Base-by-base conservation (phyloP, 1,140 invertebrate genomes). In the Tetramorium alpestre region DNA sequence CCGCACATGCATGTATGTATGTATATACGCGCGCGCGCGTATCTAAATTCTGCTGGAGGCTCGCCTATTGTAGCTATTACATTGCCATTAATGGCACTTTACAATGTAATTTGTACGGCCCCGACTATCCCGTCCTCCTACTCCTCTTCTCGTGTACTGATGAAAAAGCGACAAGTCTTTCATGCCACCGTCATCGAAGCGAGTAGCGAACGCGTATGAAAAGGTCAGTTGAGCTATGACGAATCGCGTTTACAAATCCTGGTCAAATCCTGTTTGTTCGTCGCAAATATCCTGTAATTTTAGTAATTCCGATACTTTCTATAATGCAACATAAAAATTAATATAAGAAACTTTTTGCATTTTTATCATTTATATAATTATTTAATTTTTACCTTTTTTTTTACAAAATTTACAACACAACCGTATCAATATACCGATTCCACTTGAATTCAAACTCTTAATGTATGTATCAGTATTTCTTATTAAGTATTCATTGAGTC, bases 71-170 rank as follows among this genome's bases (percentile, higher is more conserved):
- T 89, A 82, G 89, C 88, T 86, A 92, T 93, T 92, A 91, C 88
- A 77, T 91, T 78, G 89, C 92, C 92, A 89, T 93, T 93, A 93
- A 93, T 93, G 92, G 90, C 88, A 92, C 93, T 93, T 92, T 84
- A 89, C 91, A 82, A 87, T 89, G 87, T 92, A 92, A 92, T 93
- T 92, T 91, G 87, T 86, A 33, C 33, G 78, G 81, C 28, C 73
- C 88, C 78, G 85, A 72, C 22, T 22, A 22, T 75, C 82, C 65
- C 62, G 54, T 73, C 76, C 65, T 51, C 85, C 38, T 65, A 28
- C 75, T 80, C 38, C 76, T 49, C 33, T 18, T 41, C 10, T 25
- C 18, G 41, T 11, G n/a, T 62, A 44, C 28, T 60, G 44, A 54
- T 54, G 62, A 78, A 78, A 78, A 86, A 65, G 47, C 49, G 49